Base-by-base conservation (phyloP, 2,888 invertebrate genomes). In the Athripsodes cinereus region DNA sequence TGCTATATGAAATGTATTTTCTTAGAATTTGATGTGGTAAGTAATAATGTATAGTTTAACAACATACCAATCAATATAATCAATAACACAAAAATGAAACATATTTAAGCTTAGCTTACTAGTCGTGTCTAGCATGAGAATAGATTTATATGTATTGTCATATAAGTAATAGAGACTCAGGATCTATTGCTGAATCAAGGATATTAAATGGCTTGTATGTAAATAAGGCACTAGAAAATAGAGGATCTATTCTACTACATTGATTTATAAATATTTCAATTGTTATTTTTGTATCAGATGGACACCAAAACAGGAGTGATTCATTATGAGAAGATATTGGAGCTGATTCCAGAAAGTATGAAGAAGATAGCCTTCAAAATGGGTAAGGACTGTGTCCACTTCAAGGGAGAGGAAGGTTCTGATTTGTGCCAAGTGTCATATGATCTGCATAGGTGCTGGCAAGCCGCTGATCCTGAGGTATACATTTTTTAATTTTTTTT, bases 1-100 rank as follows among this genome's bases (percentile, higher is more conserved):
- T 68, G 68, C 59, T 68, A 68, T 58, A 67, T 68, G 67, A 68
- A 68, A 56, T 68, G 68, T 61, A 66, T 68, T 53, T 68, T 68
- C 53, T 48, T 66, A 53, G 68, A 67, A 48, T 65, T 67, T 48
- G 65, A 66, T 54, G 65, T 68, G 52, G 68, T 68, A 62, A 67
- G 68, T 65, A 5, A 20, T n/a, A n/a, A n/a, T n/a, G n/a, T n/a
- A n/a, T n/a, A n/a, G n/a, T n/a, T n/a, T n/a, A n/a, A n/a, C n/a
- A n/a, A n/a, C n/a, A n/a, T n/a, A n/a, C 6, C 10, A 31, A 11
- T 31, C 11, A 11, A 31, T 8, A 31, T 31, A 31, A 8, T 31
- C 31, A 31, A n/a, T n/a, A n/a, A n/a, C n/a, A n/a, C n/a, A n/a
- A n/a, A n/a, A n/a, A n/a, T n/a, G n/a, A n/a, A n/a, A n/a, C n/a